Percentiles rank a stretch among this genome's conserved stretches.
Evolutionary conservation across 1,140 invertebrate genomes (phyloP).

Genomic region (Lethrus apterus): DNA sequence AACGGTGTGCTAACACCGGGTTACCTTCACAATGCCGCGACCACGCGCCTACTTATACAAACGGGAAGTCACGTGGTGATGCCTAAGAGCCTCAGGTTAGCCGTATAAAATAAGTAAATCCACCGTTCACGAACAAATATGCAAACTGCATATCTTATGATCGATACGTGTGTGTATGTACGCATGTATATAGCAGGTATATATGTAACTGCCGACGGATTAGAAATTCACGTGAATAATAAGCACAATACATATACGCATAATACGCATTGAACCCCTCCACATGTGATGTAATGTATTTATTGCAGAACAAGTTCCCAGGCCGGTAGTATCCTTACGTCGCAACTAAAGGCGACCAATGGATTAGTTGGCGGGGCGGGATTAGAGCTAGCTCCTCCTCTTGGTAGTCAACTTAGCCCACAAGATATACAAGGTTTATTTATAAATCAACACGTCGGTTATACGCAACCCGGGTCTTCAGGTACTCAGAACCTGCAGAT

Average conservation of each 20-base stretch:
- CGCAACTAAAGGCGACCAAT: slow-evolving; percentile 48
- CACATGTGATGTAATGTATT: slow-evolving; percentile 18
- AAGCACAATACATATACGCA: neutral
- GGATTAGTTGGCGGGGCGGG: slow-evolving; percentile 49
- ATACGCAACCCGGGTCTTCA: slow-evolving; percentile 34
- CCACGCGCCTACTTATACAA: slow-evolving; percentile 21
- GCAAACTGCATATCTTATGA: too few species aligned
- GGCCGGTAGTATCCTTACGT: slow-evolving; percentile 40
- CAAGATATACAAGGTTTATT: slow-evolving; percentile 56
- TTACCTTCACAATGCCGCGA: slow-evolving; percentile 31
- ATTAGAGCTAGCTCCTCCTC: slow-evolving; percentile 44
- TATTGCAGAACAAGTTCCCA: slow-evolving; percentile 41
- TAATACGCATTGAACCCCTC: neutral
- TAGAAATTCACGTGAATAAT: too few species aligned
- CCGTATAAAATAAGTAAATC: too few species aligned
- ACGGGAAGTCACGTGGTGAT: too few species aligned
- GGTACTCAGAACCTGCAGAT: slow-evolving; percentile 43
- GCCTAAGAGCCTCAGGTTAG: too few species aligned
- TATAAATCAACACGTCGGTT: slow-evolving; percentile 48
- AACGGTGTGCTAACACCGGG: slow-evolving; percentile 22
- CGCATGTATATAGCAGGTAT: too few species aligned
- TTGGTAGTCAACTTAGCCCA: slow-evolving; percentile 42
- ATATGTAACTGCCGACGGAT: too few species aligned
- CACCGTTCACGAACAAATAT: too few species aligned
- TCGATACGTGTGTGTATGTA: too few species aligned